Conservation (phyloP, 1,140 invertebrate species). For the Drosophila orena region DNA sequence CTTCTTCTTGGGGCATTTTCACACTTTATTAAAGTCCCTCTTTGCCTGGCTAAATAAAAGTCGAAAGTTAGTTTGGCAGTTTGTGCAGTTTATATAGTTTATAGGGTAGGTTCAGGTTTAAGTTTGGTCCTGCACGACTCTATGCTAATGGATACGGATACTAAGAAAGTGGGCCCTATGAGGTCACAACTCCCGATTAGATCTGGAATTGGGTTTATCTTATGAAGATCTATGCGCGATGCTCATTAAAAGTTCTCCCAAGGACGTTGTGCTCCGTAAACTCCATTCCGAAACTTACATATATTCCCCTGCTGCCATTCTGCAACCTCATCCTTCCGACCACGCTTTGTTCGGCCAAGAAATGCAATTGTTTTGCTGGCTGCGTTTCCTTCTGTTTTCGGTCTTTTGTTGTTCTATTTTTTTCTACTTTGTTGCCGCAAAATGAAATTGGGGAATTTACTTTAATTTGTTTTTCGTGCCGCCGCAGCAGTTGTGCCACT, state of each 20-base stretch:
- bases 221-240: conserved; percentile 38
- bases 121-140: neutral
- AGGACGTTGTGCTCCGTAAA: conserved; percentile 24
- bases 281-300: conserved; percentile 15
- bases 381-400: conserved; percentile 60
- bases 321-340: neutral
- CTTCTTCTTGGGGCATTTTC: conserved; percentile 67
- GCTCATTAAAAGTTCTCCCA: conserved; percentile 33
- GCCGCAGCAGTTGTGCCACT: conserved; percentile 53
- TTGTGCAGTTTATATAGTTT: conserved; percentile 44
- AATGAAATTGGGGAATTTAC: conserved; percentile 82
- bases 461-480: conserved; percentile 82
- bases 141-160: conserved; percentile 33
- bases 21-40: conserved; percentile 78
- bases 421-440: conserved; percentile 69
- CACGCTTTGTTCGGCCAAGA: conserved; percentile 35
- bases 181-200: conserved; percentile 35
- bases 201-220: conserved; percentile 38
- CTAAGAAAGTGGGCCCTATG: neutral
- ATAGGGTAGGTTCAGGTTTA: conserved; percentile 9
- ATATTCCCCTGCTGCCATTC: neutral
- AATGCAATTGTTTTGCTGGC: conserved; percentile 74
- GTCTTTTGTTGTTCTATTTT: conserved; percentile 29
- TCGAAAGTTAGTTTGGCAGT: conserved; percentile 66
- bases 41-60: conserved; percentile 60